Percentiles rank a stretch among this genome's conserved stretches.
These are phyloP conservation scores for Diuraphis noxia DNA, from an alignment of 1,140 invertebrate genomes.

Conservation along the genomic window DNA sequence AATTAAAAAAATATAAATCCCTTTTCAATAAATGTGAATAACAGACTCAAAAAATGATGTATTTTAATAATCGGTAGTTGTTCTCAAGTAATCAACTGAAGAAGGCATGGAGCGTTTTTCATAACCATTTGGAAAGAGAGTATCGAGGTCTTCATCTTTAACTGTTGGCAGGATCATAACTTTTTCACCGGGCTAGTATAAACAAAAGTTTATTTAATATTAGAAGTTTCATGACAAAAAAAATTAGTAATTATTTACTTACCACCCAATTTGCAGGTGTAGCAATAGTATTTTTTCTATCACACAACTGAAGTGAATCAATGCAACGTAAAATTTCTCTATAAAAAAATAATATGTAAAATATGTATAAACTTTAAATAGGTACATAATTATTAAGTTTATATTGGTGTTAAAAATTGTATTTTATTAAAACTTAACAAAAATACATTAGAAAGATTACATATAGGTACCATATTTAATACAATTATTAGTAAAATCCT, in stretches of 20 bases:
- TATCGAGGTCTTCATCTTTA: slow-evolving; percentile 70
- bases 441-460: neutral
- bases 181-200: slow-evolving; percentile 71
- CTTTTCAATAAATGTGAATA: neutral
- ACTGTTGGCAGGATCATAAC: slow-evolving; percentile 83
- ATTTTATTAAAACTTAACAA: neutral
- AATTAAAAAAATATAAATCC: neutral
- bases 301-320: slow-evolving; percentile 84
- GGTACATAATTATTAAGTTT: neutral
- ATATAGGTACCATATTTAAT: neutral
- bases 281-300: slow-evolving; percentile 71
- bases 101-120: slow-evolving; percentile 75
- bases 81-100: slow-evolving; percentile 77
- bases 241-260: slow-evolving; percentile 59
- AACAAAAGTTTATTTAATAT: slow-evolving; percentile 51
- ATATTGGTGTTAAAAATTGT: neutral
- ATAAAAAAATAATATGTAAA: slow-evolving; percentile 52
- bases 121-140: slow-evolving; percentile 74
- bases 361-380: neutral
- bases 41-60: neutral
- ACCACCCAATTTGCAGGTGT: slow-evolving; percentile 89
- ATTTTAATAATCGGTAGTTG: slow-evolving; percentile 70
- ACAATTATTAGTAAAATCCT: neutral
- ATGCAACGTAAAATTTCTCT: slow-evolving; percentile 88
- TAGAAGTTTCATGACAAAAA: neutral